Evolutionary conservation across 2,888 invertebrate genomes (phyloP).

Genomic region (Aphelenchoides bicaudatus): DNA sequence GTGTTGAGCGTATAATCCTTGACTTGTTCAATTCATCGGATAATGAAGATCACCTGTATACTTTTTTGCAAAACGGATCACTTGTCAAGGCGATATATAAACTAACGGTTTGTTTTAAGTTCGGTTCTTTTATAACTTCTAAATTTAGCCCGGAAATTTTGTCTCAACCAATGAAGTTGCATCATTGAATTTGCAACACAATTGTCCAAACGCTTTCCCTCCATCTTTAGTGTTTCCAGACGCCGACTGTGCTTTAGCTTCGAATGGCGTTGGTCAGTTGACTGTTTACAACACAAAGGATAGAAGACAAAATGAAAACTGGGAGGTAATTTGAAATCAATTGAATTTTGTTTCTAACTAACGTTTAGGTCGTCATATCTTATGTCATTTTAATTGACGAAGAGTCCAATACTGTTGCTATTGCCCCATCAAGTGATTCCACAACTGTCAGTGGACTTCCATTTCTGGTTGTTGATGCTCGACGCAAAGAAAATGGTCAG

Average conservation of each 20-base stretch:
- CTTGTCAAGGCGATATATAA: background rate
- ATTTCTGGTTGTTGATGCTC: constrained; percentile 16
- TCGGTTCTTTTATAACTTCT: background rate
- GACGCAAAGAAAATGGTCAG: constrained; percentile 13
- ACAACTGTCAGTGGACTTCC: constrained; percentile 1
- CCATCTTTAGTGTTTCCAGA: constrained; percentile 18
- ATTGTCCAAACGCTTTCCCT: background rate
- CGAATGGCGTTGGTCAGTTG: constrained; percentile 17
- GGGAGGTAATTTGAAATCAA: background rate
- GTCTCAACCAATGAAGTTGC: background rate
- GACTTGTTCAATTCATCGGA: constrained; percentile 9
- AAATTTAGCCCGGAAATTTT: constrained; percentile 8
- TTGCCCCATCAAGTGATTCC: too few species aligned
- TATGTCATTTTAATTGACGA: too few species aligned
- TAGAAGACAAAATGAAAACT: background rate
- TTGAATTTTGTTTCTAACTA: background rate
- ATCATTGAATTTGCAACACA: background rate
- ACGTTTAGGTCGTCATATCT: too few species aligned
- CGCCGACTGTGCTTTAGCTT: constrained; percentile 7
- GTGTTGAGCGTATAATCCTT: constrained; percentile 14
- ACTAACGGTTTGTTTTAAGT: background rate
- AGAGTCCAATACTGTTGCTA: too few species aligned
- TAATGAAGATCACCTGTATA: constrained; percentile 14
- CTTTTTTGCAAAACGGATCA: background rate
- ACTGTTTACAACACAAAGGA: constrained; percentile 14